Evolutionary conservation across 2,888 invertebrate genomes (phyloP), one percentile per base, ranked within the genome.

Genomic region (Cylloceria caligata): DNA sequence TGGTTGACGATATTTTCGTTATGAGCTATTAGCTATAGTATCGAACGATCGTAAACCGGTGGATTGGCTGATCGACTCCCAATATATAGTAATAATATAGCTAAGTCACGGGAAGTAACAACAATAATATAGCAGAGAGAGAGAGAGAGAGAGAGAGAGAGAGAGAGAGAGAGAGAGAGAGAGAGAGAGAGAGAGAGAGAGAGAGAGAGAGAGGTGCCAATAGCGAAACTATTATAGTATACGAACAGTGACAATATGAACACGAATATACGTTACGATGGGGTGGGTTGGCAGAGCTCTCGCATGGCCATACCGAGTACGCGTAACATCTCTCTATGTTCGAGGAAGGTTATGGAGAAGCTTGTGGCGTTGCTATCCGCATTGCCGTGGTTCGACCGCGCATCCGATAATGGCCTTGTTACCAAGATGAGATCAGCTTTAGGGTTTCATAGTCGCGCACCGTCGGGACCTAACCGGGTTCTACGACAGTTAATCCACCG

Each of bases 351-450:
- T 71, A 65, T 71, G 69, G 69, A 71, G 80, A 75, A 49, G 57
- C 71, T 80, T 36, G 80, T 57, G 55, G 69, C 75, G 65, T 69
- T 71, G 69, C 57, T 75, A 60, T 64, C 65, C 27, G 71, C 71
- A 80, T 75, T 65, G 55, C 69, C 16, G 69, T 69, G 69, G 55
- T 47, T 47, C 52, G 57, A 64, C 68, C 39, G 64, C 64, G 55
- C 55, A 36, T 47, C 68, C 74, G 68, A 74, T 74, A 69, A 78
- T 65, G 36, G 71, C 62, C 64, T 69, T 69, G 64, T 74, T 80
- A 75, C 69, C 69, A 16, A 69, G 80, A 80, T 80, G 80, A 52
- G 62, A 71, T 69, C 75, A 36, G 47, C 74, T 19, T 52, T 49
- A 2, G 34, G 52, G 34, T 52, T 55, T 49, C 47, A 30, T 47